Conservation (phyloP, 1,140 invertebrate genomes). For the Asobara japonica region DNA sequence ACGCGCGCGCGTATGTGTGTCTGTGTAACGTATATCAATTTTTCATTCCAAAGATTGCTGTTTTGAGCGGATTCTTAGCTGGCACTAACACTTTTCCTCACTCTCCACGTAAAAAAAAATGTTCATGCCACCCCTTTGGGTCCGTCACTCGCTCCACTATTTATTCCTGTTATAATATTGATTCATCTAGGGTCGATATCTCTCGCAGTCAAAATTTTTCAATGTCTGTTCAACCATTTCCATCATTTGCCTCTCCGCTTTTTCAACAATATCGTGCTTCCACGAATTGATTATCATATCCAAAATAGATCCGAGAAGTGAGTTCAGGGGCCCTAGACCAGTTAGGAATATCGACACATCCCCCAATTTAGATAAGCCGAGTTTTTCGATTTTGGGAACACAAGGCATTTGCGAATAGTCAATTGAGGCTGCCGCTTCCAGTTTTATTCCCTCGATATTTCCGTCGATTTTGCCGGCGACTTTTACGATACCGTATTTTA, state of each 20-base stretch:
- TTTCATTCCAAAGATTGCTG: no score
- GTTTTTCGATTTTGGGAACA: constrained; percentile 10
- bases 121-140: neutral
- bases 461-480: constrained; percentile 36
- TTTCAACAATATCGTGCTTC: constrained; percentile 20
- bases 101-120: neutral
- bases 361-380: constrained; percentile 31
- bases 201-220: constrained; percentile 29
- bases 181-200: constrained; percentile 12
- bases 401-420: constrained; percentile 41
- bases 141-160: neutral
- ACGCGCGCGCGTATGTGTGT: no score
- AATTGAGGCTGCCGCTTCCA: constrained; percentile 23
- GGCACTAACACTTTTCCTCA: no score
- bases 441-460: constrained; percentile 32
- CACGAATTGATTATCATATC: constrained; percentile 31
- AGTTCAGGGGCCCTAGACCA: constrained; percentile 33
- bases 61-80: no score
- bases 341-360: constrained; percentile 24
- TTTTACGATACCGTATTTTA: constrained; percentile 38
- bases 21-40: no score
- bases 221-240: constrained; percentile 16
- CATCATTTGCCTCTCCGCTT: constrained; percentile 30
- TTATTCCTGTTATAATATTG: neutral
- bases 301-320: constrained; percentile 23